phyloP scores from a whole-genome alignment of 1,140 invertebrate species.

The Rhynchophorus ferrugineus region DNA sequence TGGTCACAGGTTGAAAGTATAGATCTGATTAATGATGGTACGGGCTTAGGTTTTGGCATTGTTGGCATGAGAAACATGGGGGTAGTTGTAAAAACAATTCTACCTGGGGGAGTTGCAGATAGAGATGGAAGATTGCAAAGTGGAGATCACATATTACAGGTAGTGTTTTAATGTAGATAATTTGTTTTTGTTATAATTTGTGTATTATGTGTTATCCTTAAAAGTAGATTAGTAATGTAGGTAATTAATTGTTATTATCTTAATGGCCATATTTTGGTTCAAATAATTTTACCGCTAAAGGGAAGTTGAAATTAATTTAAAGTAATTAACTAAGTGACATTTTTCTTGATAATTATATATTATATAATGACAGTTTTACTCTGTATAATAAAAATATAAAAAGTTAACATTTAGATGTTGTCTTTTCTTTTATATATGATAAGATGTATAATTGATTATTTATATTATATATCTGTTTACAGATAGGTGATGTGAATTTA shows the following conservation, averaged over 20 bases:
- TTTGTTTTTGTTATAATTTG: background rate
- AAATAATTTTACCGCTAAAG: too few species aligned
- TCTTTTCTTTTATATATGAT: too few species aligned
- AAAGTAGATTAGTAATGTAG: background rate
- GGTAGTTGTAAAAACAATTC: conserved; percentile 94
- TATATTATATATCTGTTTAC: conserved; percentile 22
- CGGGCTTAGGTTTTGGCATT: conserved; percentile 94
- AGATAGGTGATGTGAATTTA: conserved; percentile 80
- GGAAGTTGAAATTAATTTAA: too few species aligned
- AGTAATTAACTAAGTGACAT: too few species aligned
- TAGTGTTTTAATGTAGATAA: conserved; percentile 38
- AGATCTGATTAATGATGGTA: conserved; percentile 90
- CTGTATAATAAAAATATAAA: too few species aligned
- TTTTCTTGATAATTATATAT: too few species aligned
- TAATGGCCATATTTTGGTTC: too few species aligned
- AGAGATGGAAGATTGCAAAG: conserved; percentile 87
- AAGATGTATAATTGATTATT: too few species aligned
- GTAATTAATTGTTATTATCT: too few species aligned
- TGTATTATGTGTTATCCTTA: background rate
- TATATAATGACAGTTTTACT: too few species aligned
- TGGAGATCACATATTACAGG: conserved; percentile 95
- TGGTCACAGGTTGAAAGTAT: conserved; percentile 96
- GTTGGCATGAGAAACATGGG: conserved; percentile 94
- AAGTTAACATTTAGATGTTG: too few species aligned
- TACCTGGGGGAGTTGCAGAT: conserved; percentile 91